A percentile compares a stretch with the other conserved stretches of the same genome.
These are phyloP conservation scores for Sarcophaga peregrina DNA, from an alignment of 1,140 invertebrate species.

Conservation along the genomic window DNA sequence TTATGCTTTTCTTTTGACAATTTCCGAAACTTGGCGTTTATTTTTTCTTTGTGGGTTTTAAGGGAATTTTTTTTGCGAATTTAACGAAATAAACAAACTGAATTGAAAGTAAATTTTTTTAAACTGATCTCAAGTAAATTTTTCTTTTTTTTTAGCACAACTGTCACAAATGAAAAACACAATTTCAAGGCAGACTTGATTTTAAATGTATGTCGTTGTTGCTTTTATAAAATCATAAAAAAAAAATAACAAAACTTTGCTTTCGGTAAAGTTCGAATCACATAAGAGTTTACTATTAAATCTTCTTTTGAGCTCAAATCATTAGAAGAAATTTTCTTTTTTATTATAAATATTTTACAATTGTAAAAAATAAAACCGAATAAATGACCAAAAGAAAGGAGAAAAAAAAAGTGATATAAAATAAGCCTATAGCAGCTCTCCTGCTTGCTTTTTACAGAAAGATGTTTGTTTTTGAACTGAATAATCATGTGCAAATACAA, in stretches of 20 bases:
- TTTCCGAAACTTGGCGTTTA: constrained; percentile 43
- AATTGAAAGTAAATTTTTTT: constrained; percentile 45
- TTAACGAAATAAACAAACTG: constrained; percentile 42
- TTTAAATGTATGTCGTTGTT: constrained; percentile 19
- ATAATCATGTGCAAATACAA: neutral
- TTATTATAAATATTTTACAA: neutral
- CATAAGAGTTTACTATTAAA: too few species aligned
- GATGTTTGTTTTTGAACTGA: constrained; percentile 36
- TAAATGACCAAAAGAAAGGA: neutral
- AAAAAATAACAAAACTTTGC: neutral
- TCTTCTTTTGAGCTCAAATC: too few species aligned
- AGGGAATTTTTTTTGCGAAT: constrained; percentile 40
- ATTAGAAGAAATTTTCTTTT: neutral
- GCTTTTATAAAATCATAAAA: too few species aligned
- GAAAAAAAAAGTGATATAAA: neutral
- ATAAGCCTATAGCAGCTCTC: neutral
- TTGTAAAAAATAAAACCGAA: constrained; percentile 1
- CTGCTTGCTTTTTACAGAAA: neutral
- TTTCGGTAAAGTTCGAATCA: too few species aligned
- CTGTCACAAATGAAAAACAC: constrained; percentile 41
- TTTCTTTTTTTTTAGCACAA: constrained; percentile 38
- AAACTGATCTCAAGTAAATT: constrained; percentile 37
- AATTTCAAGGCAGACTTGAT: constrained; percentile 44
- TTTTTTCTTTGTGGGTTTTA: constrained; percentile 41
- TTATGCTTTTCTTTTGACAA: constrained; percentile 31